Conservation (phyloP, 2,888 invertebrate genomes). For the Palloptera scutellata region DNA sequence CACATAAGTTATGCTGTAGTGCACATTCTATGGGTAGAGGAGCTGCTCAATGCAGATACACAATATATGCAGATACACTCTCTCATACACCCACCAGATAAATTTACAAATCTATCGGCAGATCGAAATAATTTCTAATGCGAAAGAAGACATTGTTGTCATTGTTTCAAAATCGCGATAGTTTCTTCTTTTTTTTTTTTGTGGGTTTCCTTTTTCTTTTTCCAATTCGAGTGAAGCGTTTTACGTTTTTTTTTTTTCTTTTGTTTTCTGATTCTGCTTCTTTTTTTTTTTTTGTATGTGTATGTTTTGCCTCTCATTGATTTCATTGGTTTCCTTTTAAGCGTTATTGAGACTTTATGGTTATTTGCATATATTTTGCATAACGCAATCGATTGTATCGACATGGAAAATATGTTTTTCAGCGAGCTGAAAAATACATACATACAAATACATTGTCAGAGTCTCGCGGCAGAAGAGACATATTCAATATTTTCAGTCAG, state of each 20-base stretch:
- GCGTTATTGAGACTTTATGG: constrained; percentile 44
- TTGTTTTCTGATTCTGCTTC: neutral
- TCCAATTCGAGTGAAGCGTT: too few species aligned
- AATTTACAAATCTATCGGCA: constrained; percentile 55
- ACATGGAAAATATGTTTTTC: constrained; percentile 62
- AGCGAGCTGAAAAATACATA: constrained; percentile 28
- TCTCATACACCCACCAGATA: constrained; percentile 50
- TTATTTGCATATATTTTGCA: constrained; percentile 62
- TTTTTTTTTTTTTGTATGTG: neutral
- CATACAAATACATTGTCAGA: constrained; percentile 5
- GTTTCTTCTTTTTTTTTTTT: constrained; percentile 5
- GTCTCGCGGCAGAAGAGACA: constrained; percentile 28
- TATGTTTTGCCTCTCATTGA: constrained; percentile 23
- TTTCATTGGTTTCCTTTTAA: constrained; percentile 41
- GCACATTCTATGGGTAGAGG: constrained; percentile 17
- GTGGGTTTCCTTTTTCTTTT: constrained; percentile 14
- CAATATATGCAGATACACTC: constrained; percentile 10
- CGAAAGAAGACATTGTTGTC: constrained; percentile 42
- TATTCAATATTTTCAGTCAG: neutral
- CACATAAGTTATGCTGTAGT: neutral
- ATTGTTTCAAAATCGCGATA: constrained; percentile 35
- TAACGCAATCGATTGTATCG: constrained; percentile 63
- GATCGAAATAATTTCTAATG: constrained; percentile 52
- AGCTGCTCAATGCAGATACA: constrained; percentile 2
- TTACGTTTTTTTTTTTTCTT: constrained; percentile 4